A percentile compares a stretch with the other conserved stretches of the same genome.
These are phyloP conservation scores for Eurystomus gularis DNA, from an alignment of 2,113 vertebrate genomes.

Conservation along the genomic window DNA sequence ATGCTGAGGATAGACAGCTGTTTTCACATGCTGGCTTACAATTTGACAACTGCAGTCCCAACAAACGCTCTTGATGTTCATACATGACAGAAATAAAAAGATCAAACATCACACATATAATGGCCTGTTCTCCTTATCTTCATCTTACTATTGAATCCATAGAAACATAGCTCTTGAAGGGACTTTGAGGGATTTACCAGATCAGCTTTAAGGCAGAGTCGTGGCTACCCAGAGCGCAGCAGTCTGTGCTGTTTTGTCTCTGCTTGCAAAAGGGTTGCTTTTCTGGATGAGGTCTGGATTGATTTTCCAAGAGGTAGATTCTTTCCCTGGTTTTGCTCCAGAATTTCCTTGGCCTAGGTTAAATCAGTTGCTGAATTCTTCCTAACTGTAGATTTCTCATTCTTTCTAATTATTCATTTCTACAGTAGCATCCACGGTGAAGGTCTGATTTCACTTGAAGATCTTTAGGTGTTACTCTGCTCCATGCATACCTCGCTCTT, in stretches of 20 bases:
- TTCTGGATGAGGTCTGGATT: background rate
- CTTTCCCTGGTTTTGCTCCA: background rate
- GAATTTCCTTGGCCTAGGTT: background rate
- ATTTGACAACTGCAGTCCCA: constrained; percentile 53
- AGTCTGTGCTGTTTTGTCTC: background rate
- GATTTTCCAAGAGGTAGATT: background rate
- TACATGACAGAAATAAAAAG: constrained; percentile 11
- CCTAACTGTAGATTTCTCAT: background rate
- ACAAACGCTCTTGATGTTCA: constrained; percentile 42
- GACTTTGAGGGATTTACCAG: background rate
- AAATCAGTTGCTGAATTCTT: background rate
- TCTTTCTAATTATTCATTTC: background rate
- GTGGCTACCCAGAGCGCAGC: background rate
- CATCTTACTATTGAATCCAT: background rate
- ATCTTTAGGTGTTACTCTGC: background rate
- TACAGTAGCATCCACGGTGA: accelerated
- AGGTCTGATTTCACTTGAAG: background rate
- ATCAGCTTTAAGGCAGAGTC: background rate
- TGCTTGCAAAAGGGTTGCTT: background rate
- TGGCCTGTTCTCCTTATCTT: background rate
- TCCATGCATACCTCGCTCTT: background rate
- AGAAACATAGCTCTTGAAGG: background rate
- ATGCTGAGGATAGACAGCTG: constrained; percentile 60
- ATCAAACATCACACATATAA: background rate
- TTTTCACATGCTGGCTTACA: constrained; percentile 57